A percentile compares a stretch with the other conserved stretches of the same genome.
These are phyloP conservation scores for Blastomussa wellsi DNA, from an alignment of 92 coral and sea anemone genomes.

Conservation along the genomic window DNA sequence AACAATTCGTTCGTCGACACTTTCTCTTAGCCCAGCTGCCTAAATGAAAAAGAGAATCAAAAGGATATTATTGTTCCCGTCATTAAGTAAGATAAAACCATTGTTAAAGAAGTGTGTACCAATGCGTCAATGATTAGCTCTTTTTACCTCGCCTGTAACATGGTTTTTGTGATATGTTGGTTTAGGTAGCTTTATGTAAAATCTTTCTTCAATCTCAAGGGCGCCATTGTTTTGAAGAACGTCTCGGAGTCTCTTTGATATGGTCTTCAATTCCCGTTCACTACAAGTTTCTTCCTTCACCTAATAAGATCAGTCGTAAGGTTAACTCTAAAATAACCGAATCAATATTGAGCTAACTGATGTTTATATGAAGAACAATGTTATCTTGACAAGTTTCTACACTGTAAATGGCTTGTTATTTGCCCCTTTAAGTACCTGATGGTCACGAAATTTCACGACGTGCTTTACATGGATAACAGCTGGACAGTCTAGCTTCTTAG, in stretches of 20 bases:
- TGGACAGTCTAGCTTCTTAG: conserved; percentile 1
- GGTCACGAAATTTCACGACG: not conserved
- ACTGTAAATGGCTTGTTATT: no score
- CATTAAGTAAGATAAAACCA: not conserved
- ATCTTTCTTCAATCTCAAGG: not conserved
- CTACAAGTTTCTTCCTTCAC: not conserved
- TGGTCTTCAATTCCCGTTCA: not conserved
- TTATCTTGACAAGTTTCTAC: no score
- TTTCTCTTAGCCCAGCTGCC: conserved; percentile 43
- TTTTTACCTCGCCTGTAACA: conserved; percentile 28
- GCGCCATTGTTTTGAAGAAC: not conserved
- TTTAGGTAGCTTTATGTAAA: conserved; percentile 10
- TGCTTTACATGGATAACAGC: conserved; percentile 2
- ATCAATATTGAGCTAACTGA: no score
- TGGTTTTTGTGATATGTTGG: conserved; percentile 15
- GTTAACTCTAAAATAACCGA: no score
- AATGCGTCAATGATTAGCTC: no score
- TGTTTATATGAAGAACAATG: no score
- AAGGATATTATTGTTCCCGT: not conserved
- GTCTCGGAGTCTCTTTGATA: no score
- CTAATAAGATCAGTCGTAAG: no score
- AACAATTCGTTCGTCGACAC: not conserved
- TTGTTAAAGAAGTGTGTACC: no score
- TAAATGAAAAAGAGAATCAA: not conserved
- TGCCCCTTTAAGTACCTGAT: not conserved